Evolutionary conservation across 2,113 vertebrate genomes (phyloP), one percentile per base, ranked within the genome.

Genomic region (Ophthalmotilapia sp.): DNA sequence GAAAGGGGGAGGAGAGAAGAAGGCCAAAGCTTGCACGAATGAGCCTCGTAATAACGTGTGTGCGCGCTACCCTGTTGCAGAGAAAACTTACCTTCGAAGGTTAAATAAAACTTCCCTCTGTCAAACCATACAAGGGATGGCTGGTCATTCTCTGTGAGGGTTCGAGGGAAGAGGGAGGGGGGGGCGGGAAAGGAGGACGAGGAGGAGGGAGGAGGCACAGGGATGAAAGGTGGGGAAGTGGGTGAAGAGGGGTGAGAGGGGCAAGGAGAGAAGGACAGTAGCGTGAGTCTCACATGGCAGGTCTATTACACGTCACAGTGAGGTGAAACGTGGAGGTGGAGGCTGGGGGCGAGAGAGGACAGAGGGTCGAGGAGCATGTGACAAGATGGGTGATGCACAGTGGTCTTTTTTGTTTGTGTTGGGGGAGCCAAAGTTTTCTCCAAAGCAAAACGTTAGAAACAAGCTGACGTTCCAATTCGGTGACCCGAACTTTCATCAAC

Each of bases 21-120:
- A 62, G 93, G 92, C 95, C 60, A 6, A 96, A 93, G 94, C 93
- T 93, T 92, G 91, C 90, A 94, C 90, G 87, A 90, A 96, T 94
- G 92, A 95, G 93, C 91, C 92, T 94, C 84, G 42, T 93, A 95
- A 91, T 84, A 95, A 96, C 96, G 85, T 86, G 89, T 95, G 96
- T 86, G 86, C 96, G 60, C 86, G 45, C 97, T 97, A 92, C 91
- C 92, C 94, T 90, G 85, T 87, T 94, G 89, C 54, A 90, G 95
- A 97, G 92, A 95, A 95, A 96, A 99, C 99, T 99, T 99, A 99
- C 99, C 99, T 99, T 99, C 99, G 96, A 99, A 99, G 96, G 99
- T 99, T 98, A 99, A 99, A 99, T 99, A 99, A 99, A 99, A 99
- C 97, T 99, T 99, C 97, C 99, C 99, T 99, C 98, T 98, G 98